Evolutionary conservation across 1,140 invertebrate species (phyloP).

Genomic region (Ips typographus): DNA sequence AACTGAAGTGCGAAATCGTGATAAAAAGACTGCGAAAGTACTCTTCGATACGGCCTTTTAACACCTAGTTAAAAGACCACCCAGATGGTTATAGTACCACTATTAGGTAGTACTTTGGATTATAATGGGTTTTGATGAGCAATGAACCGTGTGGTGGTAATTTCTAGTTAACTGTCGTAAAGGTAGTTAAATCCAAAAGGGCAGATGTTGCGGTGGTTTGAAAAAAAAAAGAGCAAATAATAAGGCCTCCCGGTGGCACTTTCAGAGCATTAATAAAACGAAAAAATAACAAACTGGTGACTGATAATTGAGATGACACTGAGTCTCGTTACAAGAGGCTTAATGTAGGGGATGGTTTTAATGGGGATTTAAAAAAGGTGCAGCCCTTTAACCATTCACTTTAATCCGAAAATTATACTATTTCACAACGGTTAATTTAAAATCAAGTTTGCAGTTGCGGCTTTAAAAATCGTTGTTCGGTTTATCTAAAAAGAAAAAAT

Average conservation of each 20-base stretch:
- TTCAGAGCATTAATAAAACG: not conserved
- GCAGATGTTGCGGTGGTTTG: not conserved
- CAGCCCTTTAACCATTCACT: not conserved
- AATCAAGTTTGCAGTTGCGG: not conserved
- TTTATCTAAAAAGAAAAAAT: too few relatives aligned
- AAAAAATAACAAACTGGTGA: too few relatives aligned
- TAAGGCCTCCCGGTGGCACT: not conserved
- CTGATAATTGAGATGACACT: too few relatives aligned
- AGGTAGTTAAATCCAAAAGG: not conserved
- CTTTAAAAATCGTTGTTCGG: not conserved
- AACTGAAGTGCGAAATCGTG: conserved; percentile 16
- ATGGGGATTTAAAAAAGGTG: not conserved
- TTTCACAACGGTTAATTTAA: not conserved
- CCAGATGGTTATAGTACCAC: not conserved
- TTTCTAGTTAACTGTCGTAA: too few relatives aligned
- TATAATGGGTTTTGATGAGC: not conserved
- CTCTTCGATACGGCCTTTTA: conserved; percentile 1
- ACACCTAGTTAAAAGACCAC: conserved; percentile 7
- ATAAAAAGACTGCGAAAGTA: conserved; percentile 7
- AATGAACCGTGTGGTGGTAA: not conserved
- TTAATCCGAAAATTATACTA: conserved; percentile 2
- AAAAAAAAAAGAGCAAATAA: too few relatives aligned
- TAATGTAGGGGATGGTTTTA: not conserved
- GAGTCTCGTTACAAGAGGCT: not conserved
- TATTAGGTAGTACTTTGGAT: too few relatives aligned